A percentile compares a stretch with the other conserved stretches of the same genome.
phyloP scores from a whole-genome alignment of 2,888 invertebrate species.

The Physocephala rufipes region DNA sequence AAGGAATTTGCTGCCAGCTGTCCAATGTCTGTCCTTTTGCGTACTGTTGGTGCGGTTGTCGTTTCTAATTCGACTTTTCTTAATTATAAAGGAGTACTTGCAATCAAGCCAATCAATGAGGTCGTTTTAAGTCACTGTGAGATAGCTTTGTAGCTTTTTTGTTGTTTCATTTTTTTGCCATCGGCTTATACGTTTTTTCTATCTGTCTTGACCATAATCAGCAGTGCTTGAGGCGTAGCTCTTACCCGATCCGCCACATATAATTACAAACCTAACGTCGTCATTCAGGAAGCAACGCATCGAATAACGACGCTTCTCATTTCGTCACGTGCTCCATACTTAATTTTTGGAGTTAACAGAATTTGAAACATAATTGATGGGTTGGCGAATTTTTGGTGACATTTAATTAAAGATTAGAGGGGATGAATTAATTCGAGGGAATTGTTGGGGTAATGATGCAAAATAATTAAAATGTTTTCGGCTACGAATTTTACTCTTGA shows the following conservation, averaged over 20 bases:
- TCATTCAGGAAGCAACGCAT: conserved; percentile 14
- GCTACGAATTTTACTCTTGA: too few relatives aligned
- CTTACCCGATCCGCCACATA: background rate
- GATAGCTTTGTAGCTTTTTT: too few relatives aligned
- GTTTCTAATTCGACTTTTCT: background rate
- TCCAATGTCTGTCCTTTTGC: too few relatives aligned
- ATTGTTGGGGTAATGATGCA: background rate
- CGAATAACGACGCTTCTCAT: conserved; percentile 20
- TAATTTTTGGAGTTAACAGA: conserved; percentile 3
- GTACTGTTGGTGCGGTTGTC: background rate
- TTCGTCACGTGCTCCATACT: conserved; percentile 15
- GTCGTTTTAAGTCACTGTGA: background rate
- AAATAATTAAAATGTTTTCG: background rate
- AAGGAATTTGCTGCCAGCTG: too few relatives aligned
- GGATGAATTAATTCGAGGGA: background rate
- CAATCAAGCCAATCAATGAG: background rate
- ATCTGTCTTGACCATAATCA: conserved; percentile 12
- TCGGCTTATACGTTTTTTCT: too few relatives aligned
- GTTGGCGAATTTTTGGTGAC: conserved; percentile 8
- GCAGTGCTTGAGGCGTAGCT: conserved; percentile 7
- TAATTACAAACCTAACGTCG: conserved; percentile 6
- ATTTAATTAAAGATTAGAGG: background rate
- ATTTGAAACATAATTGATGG: background rate
- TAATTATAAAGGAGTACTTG: conserved; percentile 20
- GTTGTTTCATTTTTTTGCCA: too few relatives aligned